Base-by-base conservation (phyloP, 2,888 invertebrate species). In the Drosophila ustulata region DNA sequence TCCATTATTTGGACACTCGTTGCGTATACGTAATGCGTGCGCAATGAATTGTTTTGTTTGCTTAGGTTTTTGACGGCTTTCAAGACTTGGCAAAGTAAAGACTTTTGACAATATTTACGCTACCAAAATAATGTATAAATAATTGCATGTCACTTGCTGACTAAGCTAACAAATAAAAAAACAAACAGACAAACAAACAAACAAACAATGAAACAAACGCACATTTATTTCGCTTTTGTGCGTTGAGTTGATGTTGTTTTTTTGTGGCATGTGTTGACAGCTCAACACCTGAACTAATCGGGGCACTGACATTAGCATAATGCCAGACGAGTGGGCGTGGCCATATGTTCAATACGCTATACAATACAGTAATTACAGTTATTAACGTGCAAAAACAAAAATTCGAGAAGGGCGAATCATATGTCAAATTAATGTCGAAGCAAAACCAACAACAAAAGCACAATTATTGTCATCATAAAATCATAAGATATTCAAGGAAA, bases 61-160 rank as follows among this genome's bases (percentile, higher is more conserved):
- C 62, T 43, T 56, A 25, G 47, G 59, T 61, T 51, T 57, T 68
- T 62, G 58, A 58, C 50, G 55, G 66, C 70, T 53, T 55, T 47
- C 34, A 4, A 55, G 58, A 23, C 52, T 13, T 51, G 43, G 47
- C 37, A 45, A 18, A 39, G 43, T 32, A 46, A 77, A 75, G 78
- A 68, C 75, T 72, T 66, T 51, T 66, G 78, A 71, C 72, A 83
- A 83, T 83, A 81, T 81, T 80, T 80, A 65, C 70, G 61, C 75
- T 61, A 67, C 68, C 61, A 64, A 73, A 73, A 70, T 82, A 82
- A 84, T 82, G 82, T 78, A 76, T 84, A 84, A 82, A 82, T 82
- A 81, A 84, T 82, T 82, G 81, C 79, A 81, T 72, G 79, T 84
- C 84, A 82, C 79, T 79, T 68, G 75, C 51, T 61, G 78, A 43